Evolutionary conservation across 2,113 vertebrate genomes (phyloP), one percentile per base, ranked within the genome.

Genomic region (Gnathonemus echidnorhynchus): DNA sequence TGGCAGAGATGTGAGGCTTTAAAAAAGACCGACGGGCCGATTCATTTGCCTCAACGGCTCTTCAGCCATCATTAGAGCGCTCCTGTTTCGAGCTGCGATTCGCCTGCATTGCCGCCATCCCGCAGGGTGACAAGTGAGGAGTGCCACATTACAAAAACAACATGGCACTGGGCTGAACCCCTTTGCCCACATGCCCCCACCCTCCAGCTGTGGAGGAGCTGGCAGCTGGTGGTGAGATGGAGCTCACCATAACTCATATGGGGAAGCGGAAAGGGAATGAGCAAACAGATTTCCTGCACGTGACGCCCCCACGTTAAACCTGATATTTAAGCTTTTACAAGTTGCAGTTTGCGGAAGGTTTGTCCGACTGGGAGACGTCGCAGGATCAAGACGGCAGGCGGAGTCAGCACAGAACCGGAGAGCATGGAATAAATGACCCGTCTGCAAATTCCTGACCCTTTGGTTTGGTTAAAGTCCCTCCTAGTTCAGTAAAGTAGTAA

Each of bases 31-130:
- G 93, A 94, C 94, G 92, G 93, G 92, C 10, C 9, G 13, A 62
- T 93, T 94, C 92, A 93, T 95, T 94, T 94, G 93, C 94, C 93
- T 94, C 91, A 91, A 92, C 91, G 91, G 88, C 94, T 95, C 93
- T 95, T 94, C 93, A 93, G 93, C 94, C 93, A 90, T 91, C 94
- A 94, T 94, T 94, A 94, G 93, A 90, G 66, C 91, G 92, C 92
- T 94, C 91, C 90, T 91, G 91, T 95, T 95, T 93, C 91, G 93
- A 88, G 90, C 91, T 27, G 91, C 91, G 91, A 93, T 92, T 2
- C 10, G 0, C 56, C 39, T 7, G 19, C 39, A 46, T 88, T 45
- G 15, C 19, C 10, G 35, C 19, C 21, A 1, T 46, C 27, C 31
- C 9, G 15, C 13, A 35, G 49, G 48, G 86, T 1, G 49, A 53